Percentiles rank a stretch among this genome's conserved stretches.
These are phyloP conservation scores for Psilanteris sp. DNA, from an alignment of 1,140 invertebrate genomes.

Conservation along the genomic window DNA sequence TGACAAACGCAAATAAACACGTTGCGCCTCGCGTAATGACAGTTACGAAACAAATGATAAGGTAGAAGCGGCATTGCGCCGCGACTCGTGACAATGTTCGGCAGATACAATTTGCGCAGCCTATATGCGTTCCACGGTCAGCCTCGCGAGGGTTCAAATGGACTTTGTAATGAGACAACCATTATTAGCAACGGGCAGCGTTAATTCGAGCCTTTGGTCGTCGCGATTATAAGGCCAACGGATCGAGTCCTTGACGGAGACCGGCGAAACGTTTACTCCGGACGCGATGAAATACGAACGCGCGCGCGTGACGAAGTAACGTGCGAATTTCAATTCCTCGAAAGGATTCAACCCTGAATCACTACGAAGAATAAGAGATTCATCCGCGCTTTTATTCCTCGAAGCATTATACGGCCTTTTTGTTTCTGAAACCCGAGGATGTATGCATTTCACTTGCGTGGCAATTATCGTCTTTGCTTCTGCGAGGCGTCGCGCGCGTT, in stretches of 20 bases:
- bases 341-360: slow-evolving; percentile 60
- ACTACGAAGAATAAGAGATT: slow-evolving; percentile 53
- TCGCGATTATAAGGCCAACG: slow-evolving; percentile 59
- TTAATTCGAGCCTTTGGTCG: slow-evolving; percentile 57
- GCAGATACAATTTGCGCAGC: slow-evolving; percentile 16
- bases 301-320: slow-evolving; percentile 60
- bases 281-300: slow-evolving; percentile 61
- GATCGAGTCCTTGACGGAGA: slow-evolving; percentile 61
- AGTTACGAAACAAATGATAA: slow-evolving; percentile 46
- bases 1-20: slow-evolving; percentile 43
- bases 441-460: slow-evolving; percentile 46
- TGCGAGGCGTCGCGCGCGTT: slow-evolving; percentile 8
- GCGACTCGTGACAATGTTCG: slow-evolving; percentile 29
- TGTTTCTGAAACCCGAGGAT: slow-evolving; percentile 44
- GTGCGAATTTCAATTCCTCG: slow-evolving; percentile 59
- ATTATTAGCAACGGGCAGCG: slow-evolving; percentile 53
- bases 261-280: slow-evolving; percentile 52
- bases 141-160: slow-evolving; percentile 39
- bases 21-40: slow-evolving; percentile 29
- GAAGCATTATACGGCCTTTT: slow-evolving; percentile 52
- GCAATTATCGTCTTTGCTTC: slow-evolving; percentile 52
- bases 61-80: slow-evolving; percentile 27
- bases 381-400: slow-evolving; percentile 49
- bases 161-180: slow-evolving; percentile 58
- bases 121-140: slow-evolving; percentile 46